Base-by-base conservation (phyloP, 2,888 invertebrate species). In the Eupithecia pulchellata region DNA sequence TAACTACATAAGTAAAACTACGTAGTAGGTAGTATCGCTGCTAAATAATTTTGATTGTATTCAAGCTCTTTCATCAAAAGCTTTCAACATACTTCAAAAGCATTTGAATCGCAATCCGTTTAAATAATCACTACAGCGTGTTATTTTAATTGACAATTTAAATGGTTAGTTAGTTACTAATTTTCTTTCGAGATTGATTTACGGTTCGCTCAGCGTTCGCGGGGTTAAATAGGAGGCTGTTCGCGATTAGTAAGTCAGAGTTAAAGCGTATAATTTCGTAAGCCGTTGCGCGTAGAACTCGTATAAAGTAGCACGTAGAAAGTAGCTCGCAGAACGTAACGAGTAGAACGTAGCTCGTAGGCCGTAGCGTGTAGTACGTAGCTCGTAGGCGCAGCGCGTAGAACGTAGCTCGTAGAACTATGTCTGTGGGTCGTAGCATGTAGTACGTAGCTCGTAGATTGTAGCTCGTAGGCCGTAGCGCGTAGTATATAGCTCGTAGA, bases 41-140 rank as follows among this genome's bases (percentile, higher is more conserved):
- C 47, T 47, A 20, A 20, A 47, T 11, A 3, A 25, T 52, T 52
- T 52, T 52, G 25, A 52, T 25, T 52, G 20, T 11, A 52, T 11
- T 20, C 20, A 20, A 52, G 25, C 52, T 47, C 20, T 20, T 47
- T 47, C 11, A 47, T 47, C 47, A 52, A 52, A 25, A 47, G 3
- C 52, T 52, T 52, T 52, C 52, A n/a, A 52, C 25, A 52, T 25
- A 52, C 47, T 25, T 52, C 47, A 47, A 20, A 47, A 47, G 47
- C 11, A 20, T 47, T 47, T 47, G 47, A 47, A 52, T 25, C 25
- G 9, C 52, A 52, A 52, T 11, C 52, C 52, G 52, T 52, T 25
- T 52, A 52, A 25, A 25, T 52, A 8, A 52, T 52, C 25, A 25
- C 52, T 52, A 52, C 20, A 52, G 25, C 52, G 52, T 52, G 52